phyloP scores from a whole-genome alignment of 2,113 vertebrate genomes.

The Nematolebias whitei region DNA sequence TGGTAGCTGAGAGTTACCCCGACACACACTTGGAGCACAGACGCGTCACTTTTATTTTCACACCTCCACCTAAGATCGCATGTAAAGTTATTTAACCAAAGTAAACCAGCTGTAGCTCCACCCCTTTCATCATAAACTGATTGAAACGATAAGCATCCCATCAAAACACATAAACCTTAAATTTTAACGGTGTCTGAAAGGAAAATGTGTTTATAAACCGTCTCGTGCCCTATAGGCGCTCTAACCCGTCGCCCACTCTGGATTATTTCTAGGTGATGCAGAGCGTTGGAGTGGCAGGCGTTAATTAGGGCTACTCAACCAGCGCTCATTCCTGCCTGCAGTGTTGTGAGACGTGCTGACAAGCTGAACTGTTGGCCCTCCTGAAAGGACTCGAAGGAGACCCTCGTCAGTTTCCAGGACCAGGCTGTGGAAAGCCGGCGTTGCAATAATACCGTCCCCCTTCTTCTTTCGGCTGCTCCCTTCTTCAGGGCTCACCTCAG shows the following conservation, averaged over 20 bases:
- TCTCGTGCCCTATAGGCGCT: slow-evolving; percentile 5
- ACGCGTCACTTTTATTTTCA: no score
- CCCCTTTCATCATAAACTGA: no score
- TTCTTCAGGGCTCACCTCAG: no score
- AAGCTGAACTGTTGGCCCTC: not conserved
- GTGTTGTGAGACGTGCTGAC: slow-evolving; percentile 11
- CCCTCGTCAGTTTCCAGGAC: slow-evolving; percentile 5
- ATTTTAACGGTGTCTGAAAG: slow-evolving; percentile 5
- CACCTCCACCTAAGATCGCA: no score
- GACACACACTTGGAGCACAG: no score
- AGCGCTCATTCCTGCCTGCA: slow-evolving; percentile 24
- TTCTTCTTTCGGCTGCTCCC: no score
- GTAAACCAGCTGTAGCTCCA: no score
- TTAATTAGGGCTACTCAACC: slow-evolving; percentile 60
- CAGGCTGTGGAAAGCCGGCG: slow-evolving; percentile 10
- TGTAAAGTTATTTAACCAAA: no score
- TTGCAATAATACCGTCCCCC: slow-evolving; percentile 23
- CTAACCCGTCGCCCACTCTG: slow-evolving; percentile 55
- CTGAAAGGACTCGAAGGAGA: slow-evolving; percentile 26
- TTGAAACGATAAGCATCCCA: no score
- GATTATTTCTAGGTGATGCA: slow-evolving; percentile 68
- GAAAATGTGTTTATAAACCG: slow-evolving; percentile 17
- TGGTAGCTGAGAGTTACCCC: no score
- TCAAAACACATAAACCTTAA: no score
- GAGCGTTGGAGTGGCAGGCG: slow-evolving; percentile 60